phyloP scores from a whole-genome alignment of 1,140 invertebrate genomes.

The Coenobita brevimanus region DNA sequence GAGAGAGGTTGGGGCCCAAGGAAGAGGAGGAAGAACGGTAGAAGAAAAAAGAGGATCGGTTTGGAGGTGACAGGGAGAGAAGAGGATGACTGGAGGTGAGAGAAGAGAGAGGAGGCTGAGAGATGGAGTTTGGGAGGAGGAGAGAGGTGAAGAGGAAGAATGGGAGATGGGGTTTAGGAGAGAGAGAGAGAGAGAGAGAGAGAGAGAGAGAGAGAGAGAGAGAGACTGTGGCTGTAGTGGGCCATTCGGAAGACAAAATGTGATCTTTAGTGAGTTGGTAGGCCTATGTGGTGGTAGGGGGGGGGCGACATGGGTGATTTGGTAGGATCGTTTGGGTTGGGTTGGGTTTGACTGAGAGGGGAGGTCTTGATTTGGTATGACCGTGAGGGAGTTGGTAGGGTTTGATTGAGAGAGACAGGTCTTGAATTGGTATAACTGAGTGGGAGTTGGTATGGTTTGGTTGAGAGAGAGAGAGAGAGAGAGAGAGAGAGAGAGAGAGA shows the following conservation, averaged over 20 bases:
- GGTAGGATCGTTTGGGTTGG: not conserved
- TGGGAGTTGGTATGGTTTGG: not conserved
- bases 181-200: too few relatives aligned
- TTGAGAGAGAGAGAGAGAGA: not conserved
- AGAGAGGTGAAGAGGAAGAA: too few relatives aligned
- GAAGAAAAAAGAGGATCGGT: not conserved
- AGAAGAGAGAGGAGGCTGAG: not conserved
- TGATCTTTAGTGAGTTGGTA: too few relatives aligned
- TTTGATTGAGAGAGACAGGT: not conserved
- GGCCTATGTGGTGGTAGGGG: not conserved
- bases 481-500: not conserved
- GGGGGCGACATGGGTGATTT: not conserved
- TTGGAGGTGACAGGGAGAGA: not conserved
- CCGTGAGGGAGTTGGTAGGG: too few relatives aligned
- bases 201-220: too few relatives aligned
- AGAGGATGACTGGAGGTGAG: not conserved
- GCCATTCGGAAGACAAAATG: too few relatives aligned
- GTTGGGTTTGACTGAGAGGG: not conserved
- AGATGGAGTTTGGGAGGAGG: not conserved
- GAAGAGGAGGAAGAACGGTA: not conserved
- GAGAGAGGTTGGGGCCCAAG: not conserved
- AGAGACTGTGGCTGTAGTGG: too few relatives aligned
- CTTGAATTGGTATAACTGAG: not conserved
- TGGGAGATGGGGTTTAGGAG: not conserved
- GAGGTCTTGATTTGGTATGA: not conserved